A percentile compares a stretch with the other conserved stretches of the same genome.
Conservation (phyloP, 2,113 vertebrate species). For the Axis porcinus region DNA sequence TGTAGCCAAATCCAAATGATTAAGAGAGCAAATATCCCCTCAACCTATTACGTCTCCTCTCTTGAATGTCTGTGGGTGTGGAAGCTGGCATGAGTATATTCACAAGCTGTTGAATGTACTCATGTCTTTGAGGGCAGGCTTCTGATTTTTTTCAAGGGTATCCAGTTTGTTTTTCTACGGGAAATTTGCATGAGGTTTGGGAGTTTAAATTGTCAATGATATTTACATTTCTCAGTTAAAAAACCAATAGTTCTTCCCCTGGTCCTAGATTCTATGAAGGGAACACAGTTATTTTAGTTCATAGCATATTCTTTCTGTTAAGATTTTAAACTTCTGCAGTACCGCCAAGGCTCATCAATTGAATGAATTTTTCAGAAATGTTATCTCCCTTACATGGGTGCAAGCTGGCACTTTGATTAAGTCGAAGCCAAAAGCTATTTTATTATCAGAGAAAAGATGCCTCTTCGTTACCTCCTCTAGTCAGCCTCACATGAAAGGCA, state of each 20-base stretch:
- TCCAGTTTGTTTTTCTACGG: not conserved
- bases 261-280: not conserved
- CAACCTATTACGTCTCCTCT: not conserved
- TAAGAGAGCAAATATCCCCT: not conserved
- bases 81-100: not conserved
- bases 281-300: not conserved
- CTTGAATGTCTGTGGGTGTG: not conserved
- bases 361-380: constrained; percentile 17
- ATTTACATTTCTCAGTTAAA: not conserved
- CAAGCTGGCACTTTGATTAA: not conserved
- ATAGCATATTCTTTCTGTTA: not conserved
- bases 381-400: not conserved
- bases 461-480: not conserved
- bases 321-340: not conserved
- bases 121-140: not conserved
- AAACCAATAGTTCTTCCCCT: not conserved
- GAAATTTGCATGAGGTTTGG: not conserved
- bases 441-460: not conserved
- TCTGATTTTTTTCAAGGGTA: not conserved
- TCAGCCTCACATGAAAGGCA: not conserved
- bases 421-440: not conserved
- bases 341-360: not conserved
- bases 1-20: not conserved
- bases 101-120: not conserved
- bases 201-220: not conserved